Evolutionary conservation across 2,888 invertebrate species (phyloP).

Genomic region (Epinotia nisella): DNA sequence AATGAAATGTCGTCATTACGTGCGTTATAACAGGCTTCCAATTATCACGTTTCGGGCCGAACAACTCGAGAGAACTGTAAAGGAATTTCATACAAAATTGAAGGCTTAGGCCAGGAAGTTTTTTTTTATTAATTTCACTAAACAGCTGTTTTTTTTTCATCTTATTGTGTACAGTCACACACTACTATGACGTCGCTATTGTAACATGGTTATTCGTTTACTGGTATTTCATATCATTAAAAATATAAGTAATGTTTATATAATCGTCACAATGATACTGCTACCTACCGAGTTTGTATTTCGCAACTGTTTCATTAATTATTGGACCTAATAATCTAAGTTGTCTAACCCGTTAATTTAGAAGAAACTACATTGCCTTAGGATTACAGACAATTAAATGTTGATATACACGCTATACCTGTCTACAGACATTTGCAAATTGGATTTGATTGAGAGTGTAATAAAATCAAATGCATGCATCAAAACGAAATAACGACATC

Average conservation of each 20-base stretch:
- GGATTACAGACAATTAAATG: constrained; percentile 14
- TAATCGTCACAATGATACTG: background rate
- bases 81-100: too few relatives aligned
- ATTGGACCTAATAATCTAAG: constrained; percentile 11
- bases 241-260: background rate
- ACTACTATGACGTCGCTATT: background rate
- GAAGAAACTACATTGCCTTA: background rate
- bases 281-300: constrained; percentile 4
- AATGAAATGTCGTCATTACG: too few relatives aligned
- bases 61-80: too few relatives aligned
- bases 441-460: constrained; percentile 25
- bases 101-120: too few relatives aligned
- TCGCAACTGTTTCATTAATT: constrained; percentile 5
- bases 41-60: too few relatives aligned
- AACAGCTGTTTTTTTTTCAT: too few relatives aligned
- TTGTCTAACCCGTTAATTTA: background rate
- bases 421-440: constrained; percentile 18
- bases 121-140: too few relatives aligned
- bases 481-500: constrained; percentile 13
- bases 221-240: background rate
- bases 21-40: too few relatives aligned
- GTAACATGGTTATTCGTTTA: background rate
- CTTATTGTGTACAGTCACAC: too few relatives aligned
- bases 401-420: constrained; percentile 19
- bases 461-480: constrained; percentile 11